These are phyloP conservation scores for Bovichtus variegatus DNA, from an alignment of 2,797 vertebrate genomes.

Conservation along the genomic window DNA sequence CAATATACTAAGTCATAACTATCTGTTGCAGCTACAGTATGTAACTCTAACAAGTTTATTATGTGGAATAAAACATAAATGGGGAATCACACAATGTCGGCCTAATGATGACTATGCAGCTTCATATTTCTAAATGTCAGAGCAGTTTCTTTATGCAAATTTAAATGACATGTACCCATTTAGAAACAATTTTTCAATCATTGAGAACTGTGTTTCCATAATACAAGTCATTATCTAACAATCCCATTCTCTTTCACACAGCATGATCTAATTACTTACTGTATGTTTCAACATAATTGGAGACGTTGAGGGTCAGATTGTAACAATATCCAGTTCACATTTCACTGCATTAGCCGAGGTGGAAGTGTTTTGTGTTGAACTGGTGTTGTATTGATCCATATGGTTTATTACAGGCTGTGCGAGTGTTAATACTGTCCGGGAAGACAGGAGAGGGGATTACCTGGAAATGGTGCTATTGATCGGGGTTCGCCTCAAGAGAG, in stretches of 20 bases:
- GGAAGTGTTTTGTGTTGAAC: conserved; percentile 72
- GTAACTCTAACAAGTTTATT: background rate
- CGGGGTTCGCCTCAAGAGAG: conserved; percentile 61
- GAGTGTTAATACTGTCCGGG: conserved; percentile 67
- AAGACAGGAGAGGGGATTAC: conserved; percentile 68
- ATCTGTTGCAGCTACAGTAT: background rate
- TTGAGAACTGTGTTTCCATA: background rate
- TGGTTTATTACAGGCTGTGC: conserved; percentile 72
- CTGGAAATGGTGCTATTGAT: conserved; percentile 79
- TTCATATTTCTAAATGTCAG: conserved; percentile 28
- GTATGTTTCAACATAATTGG: conserved; percentile 16
- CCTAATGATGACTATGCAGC: background rate
- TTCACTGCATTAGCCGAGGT: conserved; percentile 59
- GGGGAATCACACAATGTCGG: background rate
- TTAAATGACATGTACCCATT: background rate
- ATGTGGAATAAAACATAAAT: background rate
- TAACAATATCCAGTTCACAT: conserved; percentile 53
- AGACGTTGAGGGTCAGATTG: conserved; percentile 35
- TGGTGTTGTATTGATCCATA: conserved; percentile 71
- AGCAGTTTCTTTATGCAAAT: conserved; percentile 13
- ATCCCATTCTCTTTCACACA: conserved; percentile 6
- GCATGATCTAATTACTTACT: conserved; percentile 5
- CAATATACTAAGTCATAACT: background rate
- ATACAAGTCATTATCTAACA: background rate
- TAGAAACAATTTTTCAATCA: conserved; percentile 8